Conservation (phyloP, 2,888 invertebrate species). For the Maniola hyperantus region DNA sequence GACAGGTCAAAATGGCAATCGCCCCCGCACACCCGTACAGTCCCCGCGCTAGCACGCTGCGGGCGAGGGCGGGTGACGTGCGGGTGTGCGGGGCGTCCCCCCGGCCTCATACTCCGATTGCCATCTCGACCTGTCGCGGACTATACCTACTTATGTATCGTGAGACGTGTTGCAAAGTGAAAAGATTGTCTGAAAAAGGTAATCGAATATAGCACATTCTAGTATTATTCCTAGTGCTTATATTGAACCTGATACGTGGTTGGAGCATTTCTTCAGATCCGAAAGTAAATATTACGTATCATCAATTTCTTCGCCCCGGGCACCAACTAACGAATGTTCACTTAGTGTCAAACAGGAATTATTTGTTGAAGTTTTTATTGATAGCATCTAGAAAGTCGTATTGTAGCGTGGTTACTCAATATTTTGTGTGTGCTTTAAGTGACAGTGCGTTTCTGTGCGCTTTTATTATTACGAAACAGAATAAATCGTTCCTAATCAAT, state of each 20-base stretch:
- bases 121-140: too few relatives aligned
- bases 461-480: background rate
- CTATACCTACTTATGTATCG: too few relatives aligned
- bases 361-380: constrained; percentile 29
- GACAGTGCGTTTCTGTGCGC: constrained; percentile 22
- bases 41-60: too few relatives aligned
- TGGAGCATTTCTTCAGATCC: constrained; percentile 15
- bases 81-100: too few relatives aligned
- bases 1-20: too few relatives aligned
- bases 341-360: constrained; percentile 31
- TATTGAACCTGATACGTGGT: background rate
- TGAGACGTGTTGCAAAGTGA: too few relatives aligned
- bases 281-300: constrained; percentile 25
- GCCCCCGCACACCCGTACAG: too few relatives aligned
- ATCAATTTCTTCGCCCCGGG: constrained; percentile 34
- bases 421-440: constrained; percentile 20
- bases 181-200: too few relatives aligned
- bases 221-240: too few relatives aligned
- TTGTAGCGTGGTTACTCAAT: constrained; percentile 21
- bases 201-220: too few relatives aligned
- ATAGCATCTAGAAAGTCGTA: constrained; percentile 35
- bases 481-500: background rate
- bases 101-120: too few relatives aligned
- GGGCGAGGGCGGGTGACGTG: too few relatives aligned
- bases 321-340: constrained; percentile 27